Conservation (phyloP, 2,888 invertebrate species). For the Xanthostigma xanthostigma region DNA sequence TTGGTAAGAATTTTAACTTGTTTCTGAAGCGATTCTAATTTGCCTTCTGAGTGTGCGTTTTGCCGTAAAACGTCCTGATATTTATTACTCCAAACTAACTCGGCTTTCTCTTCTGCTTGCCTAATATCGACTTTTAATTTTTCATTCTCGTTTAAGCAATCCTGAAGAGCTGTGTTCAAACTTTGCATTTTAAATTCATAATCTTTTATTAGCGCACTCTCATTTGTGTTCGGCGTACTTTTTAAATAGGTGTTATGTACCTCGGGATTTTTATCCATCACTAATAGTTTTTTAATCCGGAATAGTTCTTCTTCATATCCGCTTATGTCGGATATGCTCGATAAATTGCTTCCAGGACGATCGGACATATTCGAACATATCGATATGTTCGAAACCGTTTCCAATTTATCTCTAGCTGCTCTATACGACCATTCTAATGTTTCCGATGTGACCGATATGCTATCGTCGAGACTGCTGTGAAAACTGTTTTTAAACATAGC, state of each 20-base stretch:
- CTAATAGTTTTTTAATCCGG: conserved; percentile 7
- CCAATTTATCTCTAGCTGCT: conserved; percentile 3
- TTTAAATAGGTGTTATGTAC: background rate
- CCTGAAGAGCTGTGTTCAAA: conserved; percentile 5
- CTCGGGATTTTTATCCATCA: conserved; percentile 3
- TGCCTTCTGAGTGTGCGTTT: conserved; percentile 8
- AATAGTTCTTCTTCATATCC: conserved; percentile 9
- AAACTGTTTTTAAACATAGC: too few species aligned
- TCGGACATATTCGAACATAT: conserved; percentile 8
- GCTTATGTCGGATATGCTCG: conserved; percentile 8
- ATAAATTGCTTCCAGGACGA: conserved; percentile 7
- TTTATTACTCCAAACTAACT: conserved; percentile 9
- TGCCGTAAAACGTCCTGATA: conserved; percentile 7
- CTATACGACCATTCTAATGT: background rate
- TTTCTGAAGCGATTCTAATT: conserved; percentile 5
- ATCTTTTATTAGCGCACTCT: background rate
- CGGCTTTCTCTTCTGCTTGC: conserved; percentile 8
- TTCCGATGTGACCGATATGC: background rate
- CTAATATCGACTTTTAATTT: conserved; percentile 7
- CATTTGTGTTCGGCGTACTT: conserved; percentile 1
- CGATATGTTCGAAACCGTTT: conserved; percentile 8
- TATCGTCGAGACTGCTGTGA: too few species aligned
- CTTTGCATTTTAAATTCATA: conserved; percentile 7
- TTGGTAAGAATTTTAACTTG: conserved; percentile 5
- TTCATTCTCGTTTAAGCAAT: conserved; percentile 6